These are phyloP conservation scores for Eupristina koningsbergeri DNA, from an alignment of 1,140 invertebrate species.

Conservation along the genomic window DNA sequence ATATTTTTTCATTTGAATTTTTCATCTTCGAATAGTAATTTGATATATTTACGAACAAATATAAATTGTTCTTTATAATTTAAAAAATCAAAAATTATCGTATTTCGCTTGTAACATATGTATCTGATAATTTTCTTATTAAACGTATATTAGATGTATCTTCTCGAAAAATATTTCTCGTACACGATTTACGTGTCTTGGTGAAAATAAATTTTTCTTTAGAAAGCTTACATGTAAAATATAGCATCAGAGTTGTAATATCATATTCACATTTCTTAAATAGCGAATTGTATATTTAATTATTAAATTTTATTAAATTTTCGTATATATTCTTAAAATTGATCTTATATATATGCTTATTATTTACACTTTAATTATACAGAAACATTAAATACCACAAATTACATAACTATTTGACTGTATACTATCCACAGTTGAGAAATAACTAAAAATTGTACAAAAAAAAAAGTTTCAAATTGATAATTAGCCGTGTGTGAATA, in stretches of 20 bases:
- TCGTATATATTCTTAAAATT: neutral
- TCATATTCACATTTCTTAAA: neutral
- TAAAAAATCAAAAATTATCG: neutral
- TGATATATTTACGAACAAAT: too few relatives aligned
- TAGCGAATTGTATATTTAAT: neutral
- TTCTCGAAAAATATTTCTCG: neutral
- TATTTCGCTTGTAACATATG: neutral
- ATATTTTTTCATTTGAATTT: too few relatives aligned
- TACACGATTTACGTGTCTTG: neutral
- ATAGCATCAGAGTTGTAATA: neutral
- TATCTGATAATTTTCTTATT: neutral
- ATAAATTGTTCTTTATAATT: neutral
- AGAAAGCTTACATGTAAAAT: slow-evolving; percentile 1
- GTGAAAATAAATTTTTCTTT: neutral
- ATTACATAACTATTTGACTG: neutral
- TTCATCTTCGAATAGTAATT: too few relatives aligned
- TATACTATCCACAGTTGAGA: neutral
- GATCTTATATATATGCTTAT: neutral
- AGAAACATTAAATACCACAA: neutral
- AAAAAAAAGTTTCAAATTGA: neutral
- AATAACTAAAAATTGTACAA: neutral
- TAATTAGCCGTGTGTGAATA: neutral
- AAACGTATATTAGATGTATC: neutral
- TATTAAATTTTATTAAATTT: neutral
- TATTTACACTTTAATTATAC: slow-evolving; percentile 1